Percentiles rank a stretch among this genome's conserved stretches.
Evolutionary conservation across 1,140 invertebrate genomes (phyloP).

Genomic region (Magallana ariakensis): DNA sequence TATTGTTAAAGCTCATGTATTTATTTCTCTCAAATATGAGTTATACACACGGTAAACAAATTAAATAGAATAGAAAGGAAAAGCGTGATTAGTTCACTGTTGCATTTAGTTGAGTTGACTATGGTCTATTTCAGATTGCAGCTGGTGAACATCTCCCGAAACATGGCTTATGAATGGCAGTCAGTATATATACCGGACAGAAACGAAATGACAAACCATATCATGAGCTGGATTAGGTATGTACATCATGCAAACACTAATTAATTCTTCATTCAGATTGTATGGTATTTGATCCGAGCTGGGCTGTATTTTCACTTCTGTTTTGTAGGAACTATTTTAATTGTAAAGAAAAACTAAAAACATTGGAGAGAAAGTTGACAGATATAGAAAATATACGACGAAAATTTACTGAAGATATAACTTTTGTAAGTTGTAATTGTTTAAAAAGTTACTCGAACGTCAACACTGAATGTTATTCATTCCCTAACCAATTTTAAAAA

Average conservation of each 20-base stretch:
- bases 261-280: too few relatives aligned
- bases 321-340: neutral
- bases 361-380: neutral
- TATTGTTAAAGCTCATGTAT: too few relatives aligned
- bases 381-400: neutral
- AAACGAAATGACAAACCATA: neutral
- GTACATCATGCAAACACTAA: neutral
- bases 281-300: too few relatives aligned
- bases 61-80: too few relatives aligned
- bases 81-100: too few relatives aligned
- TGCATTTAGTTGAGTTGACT: too few relatives aligned
- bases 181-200: neutral
- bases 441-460: too few relatives aligned
- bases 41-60: too few relatives aligned
- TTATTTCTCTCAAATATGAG: too few relatives aligned
- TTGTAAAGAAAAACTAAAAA: neutral
- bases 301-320: too few relatives aligned
- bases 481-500: too few relatives aligned
- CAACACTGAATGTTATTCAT: too few relatives aligned
- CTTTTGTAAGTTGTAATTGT: neutral
- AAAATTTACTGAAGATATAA: conserved; percentile 20
- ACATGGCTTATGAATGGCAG: neutral
- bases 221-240: neutral
- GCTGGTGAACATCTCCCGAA: neutral
- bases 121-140: neutral